Conservation (phyloP, 2,113 vertebrate genomes). For the Lucifuga dentata region DNA sequence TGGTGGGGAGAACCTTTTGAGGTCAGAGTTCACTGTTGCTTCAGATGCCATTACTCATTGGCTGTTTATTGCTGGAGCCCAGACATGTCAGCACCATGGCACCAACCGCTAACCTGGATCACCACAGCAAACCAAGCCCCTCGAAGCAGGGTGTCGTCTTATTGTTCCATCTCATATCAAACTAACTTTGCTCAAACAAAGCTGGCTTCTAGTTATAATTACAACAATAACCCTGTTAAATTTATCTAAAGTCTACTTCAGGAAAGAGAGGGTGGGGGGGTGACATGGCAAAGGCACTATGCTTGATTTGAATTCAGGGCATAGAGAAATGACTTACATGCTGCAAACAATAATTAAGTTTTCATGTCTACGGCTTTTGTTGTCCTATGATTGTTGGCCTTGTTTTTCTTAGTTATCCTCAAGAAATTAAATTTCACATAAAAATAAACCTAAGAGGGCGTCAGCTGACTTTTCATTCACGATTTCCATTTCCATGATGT, state of each 20-base stretch:
- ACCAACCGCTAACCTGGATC: slow-evolving; percentile 83
- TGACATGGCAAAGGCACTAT: not conserved
- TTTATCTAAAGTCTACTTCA: not conserved
- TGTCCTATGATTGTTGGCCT: slow-evolving; percentile 38
- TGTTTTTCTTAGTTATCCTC: slow-evolving; percentile 50
- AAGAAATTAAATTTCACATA: slow-evolving; percentile 49
- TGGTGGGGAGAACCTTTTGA: slow-evolving; percentile 57
- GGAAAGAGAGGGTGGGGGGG: not conserved
- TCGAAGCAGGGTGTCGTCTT: slow-evolving; percentile 68
- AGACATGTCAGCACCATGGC: slow-evolving; percentile 83
- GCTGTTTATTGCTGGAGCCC: slow-evolving; percentile 85
- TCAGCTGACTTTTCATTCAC: slow-evolving; percentile 59
- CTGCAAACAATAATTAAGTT: too few species aligned
- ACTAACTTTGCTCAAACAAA: slow-evolving; percentile 32
- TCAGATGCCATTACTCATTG: slow-evolving; percentile 90
- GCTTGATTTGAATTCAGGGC: not conserved
- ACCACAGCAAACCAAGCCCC: slow-evolving; percentile 74
- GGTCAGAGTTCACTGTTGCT: slow-evolving; percentile 87
- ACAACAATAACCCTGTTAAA: not conserved
- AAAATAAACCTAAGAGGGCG: slow-evolving; percentile 40
- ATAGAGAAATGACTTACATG: not conserved
- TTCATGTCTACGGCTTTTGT: slow-evolving; percentile 1
- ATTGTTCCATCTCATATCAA: slow-evolving; percentile 67
- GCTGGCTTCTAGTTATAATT: not conserved
- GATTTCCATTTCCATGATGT: slow-evolving; percentile 61